Base-by-base conservation (phyloP, 1,140 invertebrate genomes). In the Caenorhabditis remanei region DNA sequence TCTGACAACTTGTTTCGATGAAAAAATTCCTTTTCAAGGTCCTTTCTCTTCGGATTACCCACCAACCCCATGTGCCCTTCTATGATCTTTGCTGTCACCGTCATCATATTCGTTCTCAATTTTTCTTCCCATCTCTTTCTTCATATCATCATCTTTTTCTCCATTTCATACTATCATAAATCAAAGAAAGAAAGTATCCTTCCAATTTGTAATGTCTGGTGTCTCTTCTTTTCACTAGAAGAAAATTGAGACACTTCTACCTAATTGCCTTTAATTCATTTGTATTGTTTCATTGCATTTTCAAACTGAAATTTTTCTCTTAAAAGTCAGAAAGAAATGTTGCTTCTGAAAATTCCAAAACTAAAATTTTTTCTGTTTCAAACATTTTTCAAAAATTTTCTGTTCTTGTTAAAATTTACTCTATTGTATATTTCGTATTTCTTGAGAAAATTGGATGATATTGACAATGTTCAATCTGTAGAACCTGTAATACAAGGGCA, bases 1-100 rank as follows among this genome's bases (percentile, higher is more conserved):
- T 53, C 16, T 53, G 50, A 53, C 50, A 53, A 53, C 50, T 53
- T 53, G 13, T 53, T 53, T 53, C 16, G 50, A 53, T 53, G 11
- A 53, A 53, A 53, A n/a, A 6, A 14, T 53, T 53, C 16, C 14
- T 1, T 58, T n/a, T 58, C 56, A 58, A 19, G 32, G 32, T 32
- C 32, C 32, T 32, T 32, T 32, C 32, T 32, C 32, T 32, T 32
- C 32, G 32, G 32, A 32, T 32, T 32, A 32, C 32, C 32, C 32
- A 32, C 32, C 32, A 32, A 32, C 32, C 32, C 32, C 32, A 32
- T 32, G 32, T 32, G 32, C 32, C 32, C 19, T 58, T 58, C 56
- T n/a, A 21, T 65, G 61, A 65, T 65, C 61, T 65, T 40, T 65
- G 61, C 61, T 40, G 61, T 65, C 61, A 65, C 8, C 61, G 24